Conservation (phyloP, 2,113 vertebrate species). For the Rhipidura dahli region DNA sequence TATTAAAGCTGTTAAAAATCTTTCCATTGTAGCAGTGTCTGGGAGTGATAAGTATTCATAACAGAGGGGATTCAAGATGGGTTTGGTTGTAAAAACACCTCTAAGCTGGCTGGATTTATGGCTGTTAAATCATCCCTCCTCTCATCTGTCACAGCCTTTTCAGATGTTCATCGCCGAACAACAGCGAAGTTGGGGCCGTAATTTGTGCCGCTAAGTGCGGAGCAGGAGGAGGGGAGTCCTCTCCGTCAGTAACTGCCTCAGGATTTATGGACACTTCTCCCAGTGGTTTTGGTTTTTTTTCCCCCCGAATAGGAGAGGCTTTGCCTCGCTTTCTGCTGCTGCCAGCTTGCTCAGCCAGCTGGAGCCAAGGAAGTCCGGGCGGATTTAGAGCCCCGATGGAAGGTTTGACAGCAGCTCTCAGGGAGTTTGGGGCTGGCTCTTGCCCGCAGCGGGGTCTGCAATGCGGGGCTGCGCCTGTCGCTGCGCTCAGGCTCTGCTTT, state of each 20-base stretch:
- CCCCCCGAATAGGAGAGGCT: neutral
- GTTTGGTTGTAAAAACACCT: conserved; percentile 48
- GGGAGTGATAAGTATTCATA: conserved; percentile 41
- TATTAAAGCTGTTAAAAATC: conserved; percentile 21
- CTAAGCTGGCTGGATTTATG: conserved; percentile 52
- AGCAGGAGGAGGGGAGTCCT: conserved; percentile 18
- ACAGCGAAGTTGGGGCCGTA: neutral
- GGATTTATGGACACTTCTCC: conserved; percentile 1
- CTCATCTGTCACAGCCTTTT: conserved; percentile 25
- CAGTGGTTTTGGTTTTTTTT: no score
- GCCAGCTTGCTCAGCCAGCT: neutral
- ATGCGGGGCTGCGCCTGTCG: rapidly evolving
- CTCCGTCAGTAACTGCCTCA: neutral
- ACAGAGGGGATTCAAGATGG: conserved; percentile 34
- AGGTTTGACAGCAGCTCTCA: neutral
- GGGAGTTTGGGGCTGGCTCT: neutral
- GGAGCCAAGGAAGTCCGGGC: neutral
- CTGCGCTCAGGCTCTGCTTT: rapidly evolving
- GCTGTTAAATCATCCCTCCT: conserved; percentile 31
- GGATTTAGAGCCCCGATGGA: neutral
- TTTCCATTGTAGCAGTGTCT: neutral
- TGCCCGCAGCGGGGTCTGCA: neutral
- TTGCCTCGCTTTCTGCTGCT: neutral
- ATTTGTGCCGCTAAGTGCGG: neutral
- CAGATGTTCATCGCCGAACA: neutral